phyloP scores from a whole-genome alignment of 2,888 invertebrate genomes.

The Nomada hirtipes region DNA sequence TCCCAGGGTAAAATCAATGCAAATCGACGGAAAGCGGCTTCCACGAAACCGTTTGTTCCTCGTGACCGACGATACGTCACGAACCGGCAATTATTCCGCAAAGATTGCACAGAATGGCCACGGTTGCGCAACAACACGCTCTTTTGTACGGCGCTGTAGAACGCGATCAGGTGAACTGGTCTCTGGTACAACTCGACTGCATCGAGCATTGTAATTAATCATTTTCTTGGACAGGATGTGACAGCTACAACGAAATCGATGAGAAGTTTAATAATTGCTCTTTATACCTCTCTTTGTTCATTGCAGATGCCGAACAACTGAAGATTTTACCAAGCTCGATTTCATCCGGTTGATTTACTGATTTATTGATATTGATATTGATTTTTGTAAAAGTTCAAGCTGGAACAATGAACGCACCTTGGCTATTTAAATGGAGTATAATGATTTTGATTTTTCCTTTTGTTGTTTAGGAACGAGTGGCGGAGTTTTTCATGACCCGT shows the following conservation, averaged over 20 bases:
- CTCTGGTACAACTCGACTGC: constrained; percentile 17
- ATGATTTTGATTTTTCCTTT: no score
- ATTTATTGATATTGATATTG: background rate
- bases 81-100: constrained; percentile 63
- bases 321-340: background rate
- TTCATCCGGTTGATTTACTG: constrained; percentile 11
- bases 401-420: no score
- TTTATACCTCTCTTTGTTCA: no score
- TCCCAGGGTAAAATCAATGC: constrained; percentile 39
- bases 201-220: constrained; percentile 29
- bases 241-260: background rate
- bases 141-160: constrained; percentile 36
- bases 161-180: constrained; percentile 14
- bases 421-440: no score
- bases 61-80: constrained; percentile 55
- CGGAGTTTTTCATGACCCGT: no score
- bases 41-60: constrained; percentile 37
- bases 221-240: background rate
- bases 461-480: no score
- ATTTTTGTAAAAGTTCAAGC: background rate
- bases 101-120: constrained; percentile 48
- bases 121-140: constrained; percentile 56
- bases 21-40: constrained; percentile 37
- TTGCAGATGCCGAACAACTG: background rate
- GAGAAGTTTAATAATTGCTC: no score